phyloP scores from a whole-genome alignment of 2,888 invertebrate genomes.

The Cerceris ruficornis region DNA sequence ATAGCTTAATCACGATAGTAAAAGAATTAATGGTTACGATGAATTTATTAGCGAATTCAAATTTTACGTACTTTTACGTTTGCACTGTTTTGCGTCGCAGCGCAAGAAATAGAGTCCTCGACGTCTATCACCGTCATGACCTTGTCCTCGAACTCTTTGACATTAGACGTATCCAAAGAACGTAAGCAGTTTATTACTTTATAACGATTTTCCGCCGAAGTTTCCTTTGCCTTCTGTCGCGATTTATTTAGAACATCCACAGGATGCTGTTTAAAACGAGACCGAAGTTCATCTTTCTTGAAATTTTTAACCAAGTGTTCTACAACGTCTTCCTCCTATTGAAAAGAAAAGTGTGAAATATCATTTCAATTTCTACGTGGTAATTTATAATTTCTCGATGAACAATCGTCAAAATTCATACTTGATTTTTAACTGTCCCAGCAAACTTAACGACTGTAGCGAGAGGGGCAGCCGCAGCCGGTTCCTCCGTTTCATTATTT shows the following conservation, averaged over 20 bases:
- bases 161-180: conserved; percentile 75
- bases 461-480: conserved; percentile 77
- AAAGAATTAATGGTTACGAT: neutral
- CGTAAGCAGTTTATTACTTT: conserved; percentile 85
- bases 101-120: conserved; percentile 77
- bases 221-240: conserved; percentile 81
- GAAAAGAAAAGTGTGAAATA: conserved; percentile 12
- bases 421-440: conserved; percentile 88
- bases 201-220: conserved; percentile 83
- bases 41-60: neutral
- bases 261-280: conserved; percentile 82
- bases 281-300: conserved; percentile 82
- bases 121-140: conserved; percentile 85
- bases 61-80: neutral
- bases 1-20: no score
- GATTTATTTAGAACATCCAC: conserved; percentile 82
- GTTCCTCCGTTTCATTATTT: conserved; percentile 73
- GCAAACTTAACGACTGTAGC: conserved; percentile 88
- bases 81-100: neutral
- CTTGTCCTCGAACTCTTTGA: conserved; percentile 67
- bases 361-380: conserved; percentile 30
- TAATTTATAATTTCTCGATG: no score
- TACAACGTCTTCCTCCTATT: conserved; percentile 78
- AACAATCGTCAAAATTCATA: conserved; percentile 72
- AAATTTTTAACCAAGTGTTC: conserved; percentile 79